Conservation (phyloP, 2,113 vertebrate species). For the Tychaedon coryphoeus region DNA sequence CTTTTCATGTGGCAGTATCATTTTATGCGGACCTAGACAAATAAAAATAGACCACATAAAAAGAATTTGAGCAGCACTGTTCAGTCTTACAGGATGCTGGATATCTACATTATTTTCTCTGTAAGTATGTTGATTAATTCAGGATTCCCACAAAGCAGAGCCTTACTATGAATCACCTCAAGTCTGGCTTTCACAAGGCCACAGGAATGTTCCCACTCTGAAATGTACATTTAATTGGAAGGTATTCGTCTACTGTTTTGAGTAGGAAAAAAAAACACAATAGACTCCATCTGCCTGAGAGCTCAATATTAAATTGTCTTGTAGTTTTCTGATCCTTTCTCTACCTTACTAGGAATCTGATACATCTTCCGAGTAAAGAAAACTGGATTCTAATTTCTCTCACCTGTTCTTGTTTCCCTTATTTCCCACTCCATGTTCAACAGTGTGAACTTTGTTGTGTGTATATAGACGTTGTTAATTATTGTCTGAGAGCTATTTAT, state of each 20-base stretch:
- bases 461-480: neutral
- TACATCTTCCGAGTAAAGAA: neutral
- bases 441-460: neutral
- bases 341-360: neutral
- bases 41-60: neutral
- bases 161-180: neutral
- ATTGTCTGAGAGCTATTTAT: neutral
- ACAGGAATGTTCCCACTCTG: constrained; percentile 13
- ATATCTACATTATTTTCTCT: neutral
- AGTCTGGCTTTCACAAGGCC: neutral
- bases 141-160: neutral
- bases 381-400: neutral
- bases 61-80: neutral
- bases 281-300: neutral
- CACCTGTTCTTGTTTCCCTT: neutral
- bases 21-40: neutral
- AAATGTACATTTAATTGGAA: constrained; percentile 1
- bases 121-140: neutral
- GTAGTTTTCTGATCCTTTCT: neutral
- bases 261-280: neutral
- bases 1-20: neutral
- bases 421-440: neutral
- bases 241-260: neutral
- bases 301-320: neutral
- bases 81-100: neutral